phyloP scores from a whole-genome alignment of 2,888 invertebrate species.

The Sesia apiformis region DNA sequence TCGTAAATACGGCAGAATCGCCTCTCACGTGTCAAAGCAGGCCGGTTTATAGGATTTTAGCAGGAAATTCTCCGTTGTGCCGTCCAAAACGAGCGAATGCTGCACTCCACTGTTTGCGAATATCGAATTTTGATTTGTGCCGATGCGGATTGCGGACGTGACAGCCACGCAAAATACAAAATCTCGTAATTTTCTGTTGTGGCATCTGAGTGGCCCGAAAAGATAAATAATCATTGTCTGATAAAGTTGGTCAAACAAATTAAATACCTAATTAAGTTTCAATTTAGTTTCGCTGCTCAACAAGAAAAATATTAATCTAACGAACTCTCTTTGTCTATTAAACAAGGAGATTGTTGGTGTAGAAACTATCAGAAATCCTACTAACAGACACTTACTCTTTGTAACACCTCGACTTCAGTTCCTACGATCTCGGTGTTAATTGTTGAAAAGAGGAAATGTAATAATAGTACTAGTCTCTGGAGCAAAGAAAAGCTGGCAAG shows the following conservation, averaged over 20 bases:
- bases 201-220: too few relatives aligned
- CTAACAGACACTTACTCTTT: not conserved
- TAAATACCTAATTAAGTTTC: slow-evolving; percentile 49
- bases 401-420: slow-evolving; percentile 31
- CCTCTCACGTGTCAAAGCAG: slow-evolving; percentile 25
- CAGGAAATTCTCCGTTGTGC: slow-evolving; percentile 52
- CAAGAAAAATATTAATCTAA: slow-evolving; percentile 48
- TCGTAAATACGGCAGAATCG: slow-evolving; percentile 17
- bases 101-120: slow-evolving; percentile 40
- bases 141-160: slow-evolving; percentile 8
- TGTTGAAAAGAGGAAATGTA: slow-evolving; percentile 65
- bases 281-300: slow-evolving; percentile 27
- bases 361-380: slow-evolving; percentile 26
- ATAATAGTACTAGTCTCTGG: slow-evolving; percentile 69
- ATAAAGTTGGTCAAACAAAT: slow-evolving; percentile 30
- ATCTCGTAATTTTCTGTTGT: not conserved
- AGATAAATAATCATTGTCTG: too few relatives aligned
- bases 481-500: slow-evolving; percentile 47
- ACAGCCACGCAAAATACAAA: not conserved
- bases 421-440: slow-evolving; percentile 57
- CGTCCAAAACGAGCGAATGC: slow-evolving; percentile 36
- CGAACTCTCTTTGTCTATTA: slow-evolving; percentile 48
- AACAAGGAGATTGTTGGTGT: slow-evolving; percentile 38
- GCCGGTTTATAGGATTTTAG: slow-evolving; percentile 63
- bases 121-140: slow-evolving; percentile 62